A percentile compares a stretch with the other conserved stretches of the same genome.
Conservation (phyloP, 1,140 invertebrate genomes). For the Drosophila equinoxialis region DNA sequence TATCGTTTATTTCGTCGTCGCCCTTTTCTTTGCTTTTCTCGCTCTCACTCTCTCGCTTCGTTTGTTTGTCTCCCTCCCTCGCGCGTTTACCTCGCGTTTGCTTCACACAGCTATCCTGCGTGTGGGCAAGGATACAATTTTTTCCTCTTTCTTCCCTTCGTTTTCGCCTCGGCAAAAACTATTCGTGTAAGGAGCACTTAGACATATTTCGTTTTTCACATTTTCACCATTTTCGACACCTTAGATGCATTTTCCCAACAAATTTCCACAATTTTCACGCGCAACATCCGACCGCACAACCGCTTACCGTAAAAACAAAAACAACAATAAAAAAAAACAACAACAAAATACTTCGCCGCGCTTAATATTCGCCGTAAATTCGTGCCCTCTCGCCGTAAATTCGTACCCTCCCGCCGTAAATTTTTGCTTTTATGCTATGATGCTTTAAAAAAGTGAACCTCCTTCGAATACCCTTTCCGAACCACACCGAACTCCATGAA, state of each 20-base stretch:
- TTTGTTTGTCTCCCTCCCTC: slow-evolving; percentile 16
- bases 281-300: slow-evolving; percentile 5
- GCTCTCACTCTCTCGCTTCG: slow-evolving; percentile 18
- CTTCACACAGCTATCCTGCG: slow-evolving; percentile 69
- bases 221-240: slow-evolving; percentile 8
- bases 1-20: slow-evolving; percentile 35
- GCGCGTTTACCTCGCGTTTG: slow-evolving; percentile 50
- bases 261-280: slow-evolving; percentile 24
- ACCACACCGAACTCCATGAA: no score
- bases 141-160: slow-evolving; percentile 14
- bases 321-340: no score
- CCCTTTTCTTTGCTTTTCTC: slow-evolving; percentile 23
- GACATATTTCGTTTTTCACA: background rate
- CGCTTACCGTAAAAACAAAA: background rate
- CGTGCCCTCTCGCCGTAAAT: no score
- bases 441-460: no score
- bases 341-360: no score
- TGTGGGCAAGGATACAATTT: slow-evolving; percentile 63
- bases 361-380: no score
- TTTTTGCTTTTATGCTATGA: no score
- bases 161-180: slow-evolving; percentile 15
- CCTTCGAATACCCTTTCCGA: no score
- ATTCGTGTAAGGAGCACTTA: background rate
- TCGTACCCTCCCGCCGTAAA: no score
- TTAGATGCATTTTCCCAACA: background rate